Evolutionary conservation across 2,113 vertebrate species (phyloP).

Genomic region (Amphilophus citrinellus): DNA sequence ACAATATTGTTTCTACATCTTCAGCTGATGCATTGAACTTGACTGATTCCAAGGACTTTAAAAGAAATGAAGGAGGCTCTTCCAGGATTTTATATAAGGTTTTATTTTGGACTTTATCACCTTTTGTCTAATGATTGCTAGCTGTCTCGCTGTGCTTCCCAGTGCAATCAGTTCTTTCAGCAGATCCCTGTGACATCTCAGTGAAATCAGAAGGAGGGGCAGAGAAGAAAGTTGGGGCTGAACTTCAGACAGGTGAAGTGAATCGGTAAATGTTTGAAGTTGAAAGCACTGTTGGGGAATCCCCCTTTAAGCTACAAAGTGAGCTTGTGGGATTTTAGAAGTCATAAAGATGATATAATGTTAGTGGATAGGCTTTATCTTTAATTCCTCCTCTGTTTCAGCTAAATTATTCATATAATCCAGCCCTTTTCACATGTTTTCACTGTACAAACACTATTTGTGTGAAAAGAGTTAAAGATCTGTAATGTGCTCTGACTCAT

Average conservation of each 20-base stretch:
- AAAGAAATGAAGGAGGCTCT: neutral
- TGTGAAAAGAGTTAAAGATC: too few species aligned
- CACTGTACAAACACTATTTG: neutral
- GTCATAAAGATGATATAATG: neutral
- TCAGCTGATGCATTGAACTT: neutral
- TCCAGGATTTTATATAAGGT: neutral
- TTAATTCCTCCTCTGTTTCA: neutral
- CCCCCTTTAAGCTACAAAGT: neutral
- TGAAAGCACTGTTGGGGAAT: neutral
- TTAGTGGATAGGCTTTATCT: neutral
- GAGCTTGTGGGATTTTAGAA: neutral
- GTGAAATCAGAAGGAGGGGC: constrained; percentile 2
- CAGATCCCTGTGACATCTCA: neutral
- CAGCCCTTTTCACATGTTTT: neutral
- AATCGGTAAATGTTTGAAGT: neutral
- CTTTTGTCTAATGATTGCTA: neutral
- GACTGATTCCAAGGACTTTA: neutral
- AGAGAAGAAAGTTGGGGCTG: neutral
- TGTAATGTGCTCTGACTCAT: too few species aligned
- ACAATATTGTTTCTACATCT: neutral
- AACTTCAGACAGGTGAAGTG: neutral
- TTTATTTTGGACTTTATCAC: neutral
- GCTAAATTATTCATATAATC: neutral
- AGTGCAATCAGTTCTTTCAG: neutral
- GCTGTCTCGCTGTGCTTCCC: neutral